Conservation (phyloP, 2,113 vertebrate genomes). For the Oplegnathus fasciatus region DNA sequence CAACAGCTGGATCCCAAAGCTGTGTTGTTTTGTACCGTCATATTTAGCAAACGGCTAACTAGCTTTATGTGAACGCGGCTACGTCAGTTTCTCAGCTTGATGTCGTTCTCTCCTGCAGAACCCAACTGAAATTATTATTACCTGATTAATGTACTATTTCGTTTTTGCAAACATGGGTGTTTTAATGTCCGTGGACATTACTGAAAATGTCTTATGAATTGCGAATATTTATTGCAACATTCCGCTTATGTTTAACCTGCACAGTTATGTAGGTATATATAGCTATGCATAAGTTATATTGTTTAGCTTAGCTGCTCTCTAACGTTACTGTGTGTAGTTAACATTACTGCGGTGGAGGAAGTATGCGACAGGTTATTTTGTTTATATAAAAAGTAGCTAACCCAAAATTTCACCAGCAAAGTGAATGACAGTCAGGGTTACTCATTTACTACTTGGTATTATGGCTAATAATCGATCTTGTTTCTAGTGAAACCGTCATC, state of each 20-base stretch:
- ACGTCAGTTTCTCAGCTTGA: background rate
- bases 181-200: background rate
- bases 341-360: background rate
- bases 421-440: background rate
- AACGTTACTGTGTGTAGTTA: background rate
- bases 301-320: background rate
- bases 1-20: rapidly evolving
- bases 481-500: background rate
- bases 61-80: background rate
- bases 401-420: background rate
- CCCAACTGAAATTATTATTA: background rate
- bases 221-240: background rate
- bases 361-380: background rate
- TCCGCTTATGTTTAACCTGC: background rate
- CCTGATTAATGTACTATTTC: too few species aligned
- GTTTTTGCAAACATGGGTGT: background rate
- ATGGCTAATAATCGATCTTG: background rate
- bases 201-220: background rate
- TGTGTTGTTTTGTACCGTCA: background rate
- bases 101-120: background rate
- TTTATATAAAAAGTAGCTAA: background rate
- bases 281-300: too few species aligned
- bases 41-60: background rate
- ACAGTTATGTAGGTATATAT: too few species aligned
- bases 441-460: background rate